phyloP scores from a whole-genome alignment of 2,888 invertebrate species.

The Epicampocera succincta region DNA sequence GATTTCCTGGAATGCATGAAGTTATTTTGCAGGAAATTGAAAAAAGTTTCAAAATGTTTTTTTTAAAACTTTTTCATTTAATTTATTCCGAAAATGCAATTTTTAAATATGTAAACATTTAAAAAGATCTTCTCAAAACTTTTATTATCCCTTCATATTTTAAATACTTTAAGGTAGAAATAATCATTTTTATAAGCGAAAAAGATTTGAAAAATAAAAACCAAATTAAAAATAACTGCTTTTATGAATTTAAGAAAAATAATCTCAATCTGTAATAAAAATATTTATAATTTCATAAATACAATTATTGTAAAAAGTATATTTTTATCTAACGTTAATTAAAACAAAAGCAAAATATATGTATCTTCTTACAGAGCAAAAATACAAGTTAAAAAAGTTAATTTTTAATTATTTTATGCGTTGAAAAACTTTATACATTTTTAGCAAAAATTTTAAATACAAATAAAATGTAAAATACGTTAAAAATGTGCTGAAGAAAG shows the following conservation, averaged over 20 bases:
- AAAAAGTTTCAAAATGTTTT: no score
- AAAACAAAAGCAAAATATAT: neutral
- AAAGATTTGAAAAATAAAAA: no score
- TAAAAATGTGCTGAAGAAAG: constrained; percentile 42
- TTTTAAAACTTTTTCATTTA: no score
- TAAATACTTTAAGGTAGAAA: neutral
- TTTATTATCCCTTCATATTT: neutral
- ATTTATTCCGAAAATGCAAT: no score
- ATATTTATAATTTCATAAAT: neutral
- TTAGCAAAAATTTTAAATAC: constrained; percentile 55
- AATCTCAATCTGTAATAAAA: no score
- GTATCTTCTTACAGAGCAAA: constrained; percentile 9
- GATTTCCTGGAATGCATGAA: no score
- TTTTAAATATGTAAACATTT: no score
- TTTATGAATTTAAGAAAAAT: no score
- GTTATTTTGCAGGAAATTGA: no score
- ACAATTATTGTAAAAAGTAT: constrained; percentile 39
- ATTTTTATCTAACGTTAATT: constrained; percentile 49
- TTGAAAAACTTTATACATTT: constrained; percentile 40
- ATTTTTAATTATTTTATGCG: constrained; percentile 32
- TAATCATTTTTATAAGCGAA: neutral
- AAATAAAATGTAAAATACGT: constrained; percentile 47
- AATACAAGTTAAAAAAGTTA: constrained; percentile 4
- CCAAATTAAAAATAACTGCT: no score
- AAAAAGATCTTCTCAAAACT: no score